Conservation (phyloP, 1,140 invertebrate species). For the Papilio dardanus region DNA sequence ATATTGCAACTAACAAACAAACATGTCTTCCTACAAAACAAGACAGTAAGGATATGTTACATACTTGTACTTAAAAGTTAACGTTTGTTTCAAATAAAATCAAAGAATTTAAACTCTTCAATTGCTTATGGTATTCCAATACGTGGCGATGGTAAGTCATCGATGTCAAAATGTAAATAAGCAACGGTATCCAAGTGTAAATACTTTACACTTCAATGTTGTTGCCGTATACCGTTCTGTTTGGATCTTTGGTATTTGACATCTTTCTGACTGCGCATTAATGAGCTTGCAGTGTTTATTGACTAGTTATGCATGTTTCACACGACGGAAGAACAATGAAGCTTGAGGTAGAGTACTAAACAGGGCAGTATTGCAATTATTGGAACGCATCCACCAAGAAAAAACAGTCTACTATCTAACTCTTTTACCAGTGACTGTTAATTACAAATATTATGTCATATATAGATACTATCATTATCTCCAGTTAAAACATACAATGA, state of each 20-base stretch:
- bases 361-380: too few relatives aligned
- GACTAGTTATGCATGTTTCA: conserved; percentile 21
- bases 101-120: background rate
- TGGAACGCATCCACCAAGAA: too few relatives aligned
- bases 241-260: conserved; percentile 35
- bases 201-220: conserved; percentile 32
- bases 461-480: too few relatives aligned
- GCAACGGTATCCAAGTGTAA: conserved; percentile 35
- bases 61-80: background rate
- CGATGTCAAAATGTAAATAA: conserved; percentile 31
- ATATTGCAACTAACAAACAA: background rate
- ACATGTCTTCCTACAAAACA: background rate
- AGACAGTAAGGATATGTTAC: background rate
- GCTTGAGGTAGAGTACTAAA: too few relatives aligned
- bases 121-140: conserved; percentile 1
- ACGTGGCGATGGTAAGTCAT: background rate
- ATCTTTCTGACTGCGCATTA: conserved; percentile 37
- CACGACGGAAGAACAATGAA: background rate
- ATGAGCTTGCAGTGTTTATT: conserved; percentile 34
- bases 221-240: conserved; percentile 28
- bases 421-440: too few relatives aligned
- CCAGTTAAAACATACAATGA: too few relatives aligned
- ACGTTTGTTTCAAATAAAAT: background rate
- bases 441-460: too few relatives aligned
- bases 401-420: too few relatives aligned